Conservation (phyloP, 2,888 invertebrate species). For the Myopa testacea region DNA sequence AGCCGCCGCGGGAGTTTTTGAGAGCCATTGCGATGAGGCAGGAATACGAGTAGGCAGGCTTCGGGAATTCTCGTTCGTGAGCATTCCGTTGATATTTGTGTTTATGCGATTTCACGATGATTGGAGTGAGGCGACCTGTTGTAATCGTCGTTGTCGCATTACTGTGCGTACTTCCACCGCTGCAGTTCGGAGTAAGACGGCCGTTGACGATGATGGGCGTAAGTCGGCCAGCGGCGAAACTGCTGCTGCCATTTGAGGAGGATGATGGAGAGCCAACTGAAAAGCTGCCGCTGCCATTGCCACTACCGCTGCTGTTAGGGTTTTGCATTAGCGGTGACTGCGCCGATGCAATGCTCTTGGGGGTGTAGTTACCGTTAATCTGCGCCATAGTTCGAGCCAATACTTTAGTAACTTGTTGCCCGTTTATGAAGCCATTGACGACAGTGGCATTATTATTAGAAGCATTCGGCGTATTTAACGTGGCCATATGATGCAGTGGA, state of each 20-base stretch:
- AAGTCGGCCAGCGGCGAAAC: slow-evolving; percentile 42
- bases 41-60: slow-evolving; percentile 97
- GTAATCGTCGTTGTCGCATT: slow-evolving; percentile 44
- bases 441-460: slow-evolving; percentile 35
- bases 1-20: slow-evolving; percentile 94
- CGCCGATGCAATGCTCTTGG: slow-evolving; percentile 64
- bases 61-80: slow-evolving; percentile 77
- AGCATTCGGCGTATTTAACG: slow-evolving; percentile 45
- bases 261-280: slow-evolving; percentile 14
- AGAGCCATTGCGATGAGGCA: slow-evolving; percentile 98
- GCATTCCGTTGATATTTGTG: slow-evolving; percentile 57
- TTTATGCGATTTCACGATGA: slow-evolving; percentile 53
- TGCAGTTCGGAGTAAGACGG: slow-evolving; percentile 45
- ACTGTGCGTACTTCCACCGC: slow-evolving; percentile 34
- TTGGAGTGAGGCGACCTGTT: slow-evolving; percentile 45
- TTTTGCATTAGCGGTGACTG: slow-evolving; percentile 53
- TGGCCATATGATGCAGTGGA: slow-evolving; percentile 59
- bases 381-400: slow-evolving; percentile 55
- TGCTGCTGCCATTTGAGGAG: slow-evolving; percentile 47
- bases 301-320: slow-evolving; percentile 40
- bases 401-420: slow-evolving; percentile 53
- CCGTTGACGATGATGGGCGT: slow-evolving; percentile 48
- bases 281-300: slow-evolving; percentile 27
- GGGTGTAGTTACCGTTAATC: slow-evolving; percentile 52
- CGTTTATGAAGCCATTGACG: slow-evolving; percentile 39